Percentiles rank a stretch among this genome's conserved stretches.
Conservation (phyloP, 2,797 vertebrate genomes). For the Halcyon chelicuti region DNA sequence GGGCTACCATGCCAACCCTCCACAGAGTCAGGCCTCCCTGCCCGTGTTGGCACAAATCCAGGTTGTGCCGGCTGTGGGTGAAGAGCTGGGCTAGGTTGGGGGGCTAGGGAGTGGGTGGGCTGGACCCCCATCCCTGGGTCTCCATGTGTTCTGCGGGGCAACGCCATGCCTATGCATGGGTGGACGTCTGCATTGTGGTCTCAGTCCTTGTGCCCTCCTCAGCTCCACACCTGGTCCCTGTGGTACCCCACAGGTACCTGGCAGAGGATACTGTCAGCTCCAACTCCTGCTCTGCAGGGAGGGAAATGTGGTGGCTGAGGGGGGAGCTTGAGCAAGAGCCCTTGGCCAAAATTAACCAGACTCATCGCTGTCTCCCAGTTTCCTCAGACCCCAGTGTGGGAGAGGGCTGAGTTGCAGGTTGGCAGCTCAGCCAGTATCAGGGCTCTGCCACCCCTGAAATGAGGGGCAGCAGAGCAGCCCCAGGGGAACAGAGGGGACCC, state of each 20-base stretch:
- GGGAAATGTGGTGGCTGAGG: not conserved
- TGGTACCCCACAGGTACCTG: not conserved
- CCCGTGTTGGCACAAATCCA: fast-evolving
- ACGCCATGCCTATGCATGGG: fast-evolving
- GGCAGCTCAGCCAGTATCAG: not conserved
- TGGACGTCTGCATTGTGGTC: not conserved
- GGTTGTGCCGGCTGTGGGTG: fast-evolving
- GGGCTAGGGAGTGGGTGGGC: fast-evolving
- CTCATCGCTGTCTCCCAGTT: not conserved
- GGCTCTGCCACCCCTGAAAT: fast-evolving
- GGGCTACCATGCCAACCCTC: slow-evolving; percentile 55
- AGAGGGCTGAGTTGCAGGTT: not conserved
- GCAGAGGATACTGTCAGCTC: not conserved
- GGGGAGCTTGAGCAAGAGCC: not conserved
- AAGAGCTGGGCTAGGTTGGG: not conserved
- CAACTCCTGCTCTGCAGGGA: not conserved
- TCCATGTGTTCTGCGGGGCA: fast-evolving
- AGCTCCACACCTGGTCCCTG: not conserved
- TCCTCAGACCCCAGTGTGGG: not conserved
- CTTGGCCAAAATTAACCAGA: not conserved
- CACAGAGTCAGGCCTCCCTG: not conserved
- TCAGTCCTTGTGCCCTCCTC: not conserved
- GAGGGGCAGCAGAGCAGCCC: not conserved
- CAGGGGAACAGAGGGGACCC: not conserved
- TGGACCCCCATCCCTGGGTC: not conserved